Evolutionary conservation across 1,140 invertebrate species (phyloP), one percentile per base, ranked within the genome.

Genomic region (Paracyclopina nana): DNA sequence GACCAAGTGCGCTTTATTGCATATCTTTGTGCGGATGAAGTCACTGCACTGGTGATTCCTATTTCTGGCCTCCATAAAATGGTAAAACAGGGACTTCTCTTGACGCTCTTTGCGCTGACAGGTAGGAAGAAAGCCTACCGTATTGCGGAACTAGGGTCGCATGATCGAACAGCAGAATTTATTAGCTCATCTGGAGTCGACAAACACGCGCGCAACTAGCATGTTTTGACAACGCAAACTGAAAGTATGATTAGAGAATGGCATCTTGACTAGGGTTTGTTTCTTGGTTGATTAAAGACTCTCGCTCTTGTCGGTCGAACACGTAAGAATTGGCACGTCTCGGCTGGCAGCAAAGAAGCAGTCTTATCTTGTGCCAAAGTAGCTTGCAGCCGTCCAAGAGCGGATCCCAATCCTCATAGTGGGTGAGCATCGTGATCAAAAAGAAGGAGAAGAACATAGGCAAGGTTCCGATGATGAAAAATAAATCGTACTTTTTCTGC

Each of bases 361-460:
- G 14, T 30, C 24, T 4, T 2, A 22, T 3, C 6, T 20, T 26
- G 4, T n/a, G 11, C 20, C 16, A 48, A 48, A 26, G 12, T 4
- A 30, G n/a, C n/a, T 20, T 11, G 26, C 30, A 9, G 27, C 14
- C 28, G 25, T 56, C 57, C 52, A 55, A 46, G 14, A 82, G 70
- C 44, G 84, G 83, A 68, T 90, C 84, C 73, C 79, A 81, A 60
- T 80, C 80, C 59, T 87, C 81, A 59, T 79, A 84, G 62, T 84
- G 76, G 28, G 79, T 74, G 27, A 87, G 63, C 46, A 82, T 60
- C 34, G 75, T 77, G 5, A 84, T 73, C 43, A 75, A 72, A 50
- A 86, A 65, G 62, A 87, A 82, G 49, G 81, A 73, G 18, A 82
- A 41, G 55, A 85, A 72, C 66, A 86, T 77, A 30, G 82, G 81